Evolutionary conservation across 2,888 invertebrate species (phyloP).

Genomic region (Notodonta dromedarius): DNA sequence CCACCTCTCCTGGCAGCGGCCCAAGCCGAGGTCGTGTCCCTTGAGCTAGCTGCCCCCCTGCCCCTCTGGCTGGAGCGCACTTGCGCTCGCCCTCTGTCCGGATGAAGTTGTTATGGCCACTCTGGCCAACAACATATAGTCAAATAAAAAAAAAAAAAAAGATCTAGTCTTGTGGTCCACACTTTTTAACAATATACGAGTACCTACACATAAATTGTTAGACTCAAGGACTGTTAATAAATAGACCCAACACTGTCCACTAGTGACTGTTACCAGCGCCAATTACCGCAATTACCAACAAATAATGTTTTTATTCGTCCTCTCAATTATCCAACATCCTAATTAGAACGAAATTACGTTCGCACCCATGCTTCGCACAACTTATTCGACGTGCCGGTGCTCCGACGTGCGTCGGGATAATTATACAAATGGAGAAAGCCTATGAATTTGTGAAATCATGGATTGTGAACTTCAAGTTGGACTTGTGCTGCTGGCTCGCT

Average conservation of each 20-base stretch:
- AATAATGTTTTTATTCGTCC: conserved; percentile 54
- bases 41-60: no score
- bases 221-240: background rate
- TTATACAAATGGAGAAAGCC: conserved; percentile 47
- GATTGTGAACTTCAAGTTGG: conserved; percentile 57
- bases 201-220: no score
- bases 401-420: conserved; percentile 12
- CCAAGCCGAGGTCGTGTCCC: no score
- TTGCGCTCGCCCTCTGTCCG: no score
- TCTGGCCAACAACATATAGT: no score
- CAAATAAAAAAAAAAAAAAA: no score
- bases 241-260: background rate
- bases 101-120: no score
- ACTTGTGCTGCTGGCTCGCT: conserved; percentile 60
- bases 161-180: no score
- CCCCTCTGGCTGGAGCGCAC: no score
- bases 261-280: conserved; percentile 18
- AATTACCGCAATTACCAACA: conserved; percentile 47
- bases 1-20: no score
- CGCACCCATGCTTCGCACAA: conserved; percentile 27
- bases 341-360: conserved; percentile 54
- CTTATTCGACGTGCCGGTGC: conserved; percentile 26
- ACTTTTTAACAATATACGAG: no score
- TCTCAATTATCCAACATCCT: conserved; percentile 64
- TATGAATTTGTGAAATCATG: conserved; percentile 50